Base-by-base conservation (phyloP, 2,888 invertebrate species). In the Polietes domitor region DNA sequence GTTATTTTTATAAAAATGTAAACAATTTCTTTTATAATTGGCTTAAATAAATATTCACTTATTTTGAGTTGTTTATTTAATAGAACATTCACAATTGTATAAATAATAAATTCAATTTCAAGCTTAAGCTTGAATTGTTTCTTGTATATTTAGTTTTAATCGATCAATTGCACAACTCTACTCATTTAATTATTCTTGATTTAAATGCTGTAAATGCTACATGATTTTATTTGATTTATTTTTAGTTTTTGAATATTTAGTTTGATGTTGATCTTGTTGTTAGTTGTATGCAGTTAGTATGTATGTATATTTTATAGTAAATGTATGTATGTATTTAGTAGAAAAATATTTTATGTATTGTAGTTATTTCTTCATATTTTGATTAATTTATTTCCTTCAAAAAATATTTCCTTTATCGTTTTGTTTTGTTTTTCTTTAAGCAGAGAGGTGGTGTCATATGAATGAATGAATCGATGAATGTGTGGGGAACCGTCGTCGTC, bases 231-330 rank as follows among this genome's bases (percentile, higher is more conserved):
- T 58, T 53, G n/a, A n/a, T n/a, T n/a, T n/a, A n/a, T n/a, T n/a
- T n/a, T n/a, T n/a, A n/a, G n/a, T n/a, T 63, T 65, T 65, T 41
- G 41, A 68, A 43, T 68, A n/a, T n/a, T n/a, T n/a, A 68, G 21
- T 68, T 65, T 65, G 65, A 65, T 37, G 15, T 37, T 3, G 9
- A 10, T 37, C 12, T 37, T 37, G 37, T 68, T 68, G 21, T 68
- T 68, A 24, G 43, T 68, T 24, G 37, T 24, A 24, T 32, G 17
- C n/a, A 2, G 32, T 63, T 63, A 9, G 6, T 21, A 65, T 63
- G 21, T 68, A 32, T 63, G 32, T 41, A 26, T 58, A 12, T 58
- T 24, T 26, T 63, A 68, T 37, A 43, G 1, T 72, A 72, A 21
- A 7, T 37, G n/a, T 32, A 32, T 26, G 53, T n/a, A 43, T 26